These are phyloP conservation scores for Monochamus saltuarius DNA, from an alignment of 1,140 invertebrate species.

Conservation along the genomic window DNA sequence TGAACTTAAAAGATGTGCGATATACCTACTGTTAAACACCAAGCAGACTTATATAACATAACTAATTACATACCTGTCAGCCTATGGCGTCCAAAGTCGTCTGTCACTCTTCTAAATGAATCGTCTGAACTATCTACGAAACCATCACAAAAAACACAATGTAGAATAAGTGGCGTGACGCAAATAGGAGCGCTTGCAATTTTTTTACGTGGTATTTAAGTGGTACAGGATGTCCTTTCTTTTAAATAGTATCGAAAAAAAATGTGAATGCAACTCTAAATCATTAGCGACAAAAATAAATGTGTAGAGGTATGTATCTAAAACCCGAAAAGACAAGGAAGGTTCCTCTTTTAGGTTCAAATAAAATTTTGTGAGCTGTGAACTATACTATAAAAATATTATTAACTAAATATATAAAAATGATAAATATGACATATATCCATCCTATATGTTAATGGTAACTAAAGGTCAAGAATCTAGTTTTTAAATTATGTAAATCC, in stretches of 20 bases:
- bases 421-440: too few species aligned
- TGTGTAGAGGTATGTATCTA: background rate
- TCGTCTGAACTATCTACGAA: conserved; percentile 37
- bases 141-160: conserved; percentile 23
- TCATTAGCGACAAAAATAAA: conserved; percentile 3
- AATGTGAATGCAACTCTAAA: background rate
- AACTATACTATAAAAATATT: too few species aligned
- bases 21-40: too few species aligned
- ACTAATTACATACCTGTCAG: conserved; percentile 38
- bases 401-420: too few species aligned
- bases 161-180: background rate
- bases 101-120: conserved; percentile 35
- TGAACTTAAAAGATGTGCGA: background rate
- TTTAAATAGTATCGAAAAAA: background rate
- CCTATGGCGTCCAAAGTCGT: conserved; percentile 38
- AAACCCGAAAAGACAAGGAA: background rate
- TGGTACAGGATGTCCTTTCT: conserved; percentile 2
- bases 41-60: background rate
- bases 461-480: too few species aligned
- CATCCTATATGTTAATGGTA: too few species aligned
- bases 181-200: background rate
- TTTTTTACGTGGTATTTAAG: background rate
- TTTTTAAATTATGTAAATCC: too few species aligned
- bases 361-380: too few species aligned
- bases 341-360: too few species aligned